phyloP scores from a whole-genome alignment of 2,797 vertebrate genomes.

The Erethizon dorsatum region DNA sequence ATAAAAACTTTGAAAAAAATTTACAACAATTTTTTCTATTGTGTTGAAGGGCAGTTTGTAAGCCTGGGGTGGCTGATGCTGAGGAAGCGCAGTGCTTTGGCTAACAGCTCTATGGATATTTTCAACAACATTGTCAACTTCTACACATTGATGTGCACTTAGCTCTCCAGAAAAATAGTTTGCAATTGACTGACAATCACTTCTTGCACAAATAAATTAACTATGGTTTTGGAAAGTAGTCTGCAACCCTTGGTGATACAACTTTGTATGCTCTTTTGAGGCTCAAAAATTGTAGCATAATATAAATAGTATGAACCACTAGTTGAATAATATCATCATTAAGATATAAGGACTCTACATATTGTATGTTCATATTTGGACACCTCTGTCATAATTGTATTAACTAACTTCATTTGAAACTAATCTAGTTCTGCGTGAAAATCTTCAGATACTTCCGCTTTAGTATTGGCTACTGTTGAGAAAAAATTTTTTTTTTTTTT shows the following conservation, averaged over 20 bases:
- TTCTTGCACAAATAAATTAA: constrained; percentile 80
- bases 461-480: background rate
- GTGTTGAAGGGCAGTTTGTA: constrained; percentile 71
- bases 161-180: constrained; percentile 80
- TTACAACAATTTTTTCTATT: constrained; percentile 79
- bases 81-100: background rate
- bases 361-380: constrained; percentile 78
- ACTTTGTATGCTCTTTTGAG: constrained; percentile 70
- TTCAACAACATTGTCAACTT: constrained; percentile 78
- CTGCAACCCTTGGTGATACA: constrained; percentile 74
- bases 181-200: constrained; percentile 81
- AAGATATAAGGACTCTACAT: constrained; percentile 77
- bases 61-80: background rate
- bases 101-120: constrained; percentile 63
- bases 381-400: constrained; percentile 77
- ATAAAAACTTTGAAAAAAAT: constrained; percentile 82
- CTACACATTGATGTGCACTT: constrained; percentile 75
- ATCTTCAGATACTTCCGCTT: background rate
- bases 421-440: constrained; percentile 70
- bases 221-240: constrained; percentile 79
- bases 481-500: background rate
- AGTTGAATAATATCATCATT: constrained; percentile 73
- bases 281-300: constrained; percentile 83
- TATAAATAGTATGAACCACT: constrained; percentile 79
- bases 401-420: constrained; percentile 79